These are phyloP conservation scores for Holacanthus passer DNA, from an alignment of 2,113 vertebrate genomes.

Conservation along the genomic window DNA sequence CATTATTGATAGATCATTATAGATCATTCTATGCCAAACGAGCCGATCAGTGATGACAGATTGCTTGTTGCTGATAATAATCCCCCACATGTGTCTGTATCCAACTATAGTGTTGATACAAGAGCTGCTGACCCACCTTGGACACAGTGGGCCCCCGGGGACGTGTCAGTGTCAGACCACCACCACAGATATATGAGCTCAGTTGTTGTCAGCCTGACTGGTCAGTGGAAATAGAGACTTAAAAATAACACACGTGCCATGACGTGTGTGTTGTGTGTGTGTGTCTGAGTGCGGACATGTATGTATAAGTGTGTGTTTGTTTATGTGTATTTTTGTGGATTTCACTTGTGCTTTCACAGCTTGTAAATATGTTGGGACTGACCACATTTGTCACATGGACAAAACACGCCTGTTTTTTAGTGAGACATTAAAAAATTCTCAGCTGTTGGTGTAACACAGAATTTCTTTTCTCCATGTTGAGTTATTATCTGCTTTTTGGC, in stretches of 20 bases:
- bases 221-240: slow-evolving; percentile 68
- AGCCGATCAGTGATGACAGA: slow-evolving; percentile 10
- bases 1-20: neutral
- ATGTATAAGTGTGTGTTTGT: slow-evolving; percentile 16
- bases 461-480: slow-evolving; percentile 44
- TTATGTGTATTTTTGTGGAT: slow-evolving; percentile 16
- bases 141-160: slow-evolving; percentile 50
- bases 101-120: slow-evolving; percentile 39
- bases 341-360: neutral
- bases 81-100: slow-evolving; percentile 18
- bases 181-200: slow-evolving; percentile 69
- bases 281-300: neutral
- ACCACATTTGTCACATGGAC: slow-evolving; percentile 26
- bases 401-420: slow-evolving; percentile 15
- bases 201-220: slow-evolving; percentile 67
- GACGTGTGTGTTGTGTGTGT: neutral
- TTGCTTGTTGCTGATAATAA: slow-evolving; percentile 24
- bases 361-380: slow-evolving; percentile 24
- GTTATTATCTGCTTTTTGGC: slow-evolving; percentile 72
- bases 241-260: slow-evolving; percentile 62
- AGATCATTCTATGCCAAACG: slow-evolving; percentile 10
- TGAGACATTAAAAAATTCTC: slow-evolving; percentile 49
- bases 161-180: slow-evolving; percentile 58
- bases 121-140: slow-evolving; percentile 47
- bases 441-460: slow-evolving; percentile 41